These are phyloP conservation scores for Perognathus longimembris DNA, from an alignment of 2,113 vertebrate genomes.

Conservation along the genomic window DNA sequence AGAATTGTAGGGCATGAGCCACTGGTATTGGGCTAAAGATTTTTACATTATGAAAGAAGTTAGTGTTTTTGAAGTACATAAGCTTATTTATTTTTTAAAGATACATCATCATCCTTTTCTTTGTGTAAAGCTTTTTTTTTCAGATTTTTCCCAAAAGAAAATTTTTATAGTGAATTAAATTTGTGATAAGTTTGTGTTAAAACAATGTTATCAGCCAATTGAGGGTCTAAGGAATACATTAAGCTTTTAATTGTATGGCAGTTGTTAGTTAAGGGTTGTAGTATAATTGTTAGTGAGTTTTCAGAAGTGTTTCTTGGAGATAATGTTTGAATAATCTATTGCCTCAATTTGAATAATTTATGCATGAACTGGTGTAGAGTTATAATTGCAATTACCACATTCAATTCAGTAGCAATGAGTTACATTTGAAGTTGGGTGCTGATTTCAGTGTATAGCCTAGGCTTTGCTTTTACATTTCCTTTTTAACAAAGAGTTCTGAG, in stretches of 20 bases:
- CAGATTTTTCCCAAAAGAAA: conserved; percentile 51
- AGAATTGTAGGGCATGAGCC: too few relatives aligned
- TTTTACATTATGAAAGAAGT: conserved; percentile 53
- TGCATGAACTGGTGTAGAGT: conserved; percentile 82
- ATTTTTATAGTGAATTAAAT: conserved; percentile 62
- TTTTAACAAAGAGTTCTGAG: conserved; percentile 83
- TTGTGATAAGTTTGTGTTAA: conserved; percentile 65
- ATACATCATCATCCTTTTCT: conserved; percentile 28
- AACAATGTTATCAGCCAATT: conserved; percentile 73
- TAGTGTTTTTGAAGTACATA: conserved; percentile 48
- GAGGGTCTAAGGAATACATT: conserved; percentile 48
- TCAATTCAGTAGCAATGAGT: conserved; percentile 74
- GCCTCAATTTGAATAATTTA: conserved; percentile 89
- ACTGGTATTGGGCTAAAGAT: not conserved
- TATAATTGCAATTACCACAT: conserved; percentile 87
- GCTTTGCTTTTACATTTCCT: conserved; percentile 77
- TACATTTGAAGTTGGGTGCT: conserved; percentile 84
- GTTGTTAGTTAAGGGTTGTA: conserved; percentile 77
- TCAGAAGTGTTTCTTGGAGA: conserved; percentile 86
- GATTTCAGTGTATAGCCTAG: conserved; percentile 75
- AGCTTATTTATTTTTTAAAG: too few relatives aligned
- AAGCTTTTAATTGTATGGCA: conserved; percentile 76
- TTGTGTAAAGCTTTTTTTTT: conserved; percentile 37
- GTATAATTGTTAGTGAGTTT: conserved; percentile 78
- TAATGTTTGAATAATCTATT: conserved; percentile 88